Base-by-base conservation (phyloP, 2,113 vertebrate genomes). In the Neoarius graeffei region DNA sequence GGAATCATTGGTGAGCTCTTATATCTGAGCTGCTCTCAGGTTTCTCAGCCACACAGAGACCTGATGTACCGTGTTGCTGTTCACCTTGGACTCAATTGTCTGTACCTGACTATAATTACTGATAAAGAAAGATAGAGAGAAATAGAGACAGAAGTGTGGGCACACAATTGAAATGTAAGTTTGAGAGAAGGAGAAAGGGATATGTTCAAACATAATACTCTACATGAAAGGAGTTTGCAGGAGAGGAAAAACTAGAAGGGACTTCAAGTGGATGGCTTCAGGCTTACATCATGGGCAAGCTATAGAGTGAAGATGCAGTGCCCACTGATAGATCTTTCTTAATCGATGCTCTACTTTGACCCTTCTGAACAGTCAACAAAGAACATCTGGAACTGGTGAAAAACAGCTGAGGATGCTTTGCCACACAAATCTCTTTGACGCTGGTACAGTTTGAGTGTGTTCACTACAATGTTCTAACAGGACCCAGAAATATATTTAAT, bases 1-100 rank as follows among this genome's bases (percentile, higher is more conserved):
- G 95, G 94, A 95, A 96, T 94, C 92, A 94, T 93, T 90, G 93
- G 92, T 89, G 91, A 90, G 89, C 91, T 91, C 89, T 93, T 67
- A 67, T 95, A 95, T 95, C 94, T 93, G 83, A 89, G 73, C 92
- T 89, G 81, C 92, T 94, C 94, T 96, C 94, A 90, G 88, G 92
- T 96, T 96, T 94, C 95, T 88, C 91, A 92, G 90, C 89, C 90
- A 92, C 90, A 91, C 66, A 62, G 89, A 59, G 66, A 89, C 83
- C 91, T 66, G 84, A 94, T 88, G 92, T 85, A 88, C 92, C 92
- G 91, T 89, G 87, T 91, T 92, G 92, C 93, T 92, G 93, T 94
- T 94, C 94, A 94, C 94, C 93, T 95, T 95, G 93, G 59, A 69
- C 81, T 88, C 56, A 27, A 23, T 81, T 84, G 66, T 87, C 77